Percentiles rank a stretch among this genome's conserved stretches.
phyloP scores from a whole-genome alignment of 2,113 vertebrate genomes.

The Cyanistes caeruleus region DNA sequence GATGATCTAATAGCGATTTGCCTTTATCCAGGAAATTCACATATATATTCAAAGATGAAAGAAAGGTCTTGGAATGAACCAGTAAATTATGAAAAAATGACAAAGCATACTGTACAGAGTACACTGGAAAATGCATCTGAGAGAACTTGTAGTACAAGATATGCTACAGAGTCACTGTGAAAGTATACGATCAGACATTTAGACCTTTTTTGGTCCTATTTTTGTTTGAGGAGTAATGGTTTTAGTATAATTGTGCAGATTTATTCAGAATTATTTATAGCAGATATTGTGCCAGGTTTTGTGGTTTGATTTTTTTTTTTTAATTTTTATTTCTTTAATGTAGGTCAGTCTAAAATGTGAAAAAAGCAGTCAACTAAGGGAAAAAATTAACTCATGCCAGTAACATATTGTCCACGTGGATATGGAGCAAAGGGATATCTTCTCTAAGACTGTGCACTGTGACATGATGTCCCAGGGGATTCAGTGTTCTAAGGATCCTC shows the following conservation, averaged over 20 bases:
- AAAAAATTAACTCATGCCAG: background rate
- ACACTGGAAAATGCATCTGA: background rate
- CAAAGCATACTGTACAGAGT: background rate
- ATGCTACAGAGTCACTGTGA: background rate
- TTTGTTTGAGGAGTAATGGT: background rate
- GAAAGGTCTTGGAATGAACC: background rate
- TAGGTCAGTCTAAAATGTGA: background rate
- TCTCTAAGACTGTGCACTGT: background rate
- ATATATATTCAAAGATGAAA: background rate
- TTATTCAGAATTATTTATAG: background rate
- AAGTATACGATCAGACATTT: rapidly evolving
- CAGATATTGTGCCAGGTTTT: background rate
- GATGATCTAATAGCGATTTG: constrained; percentile 11
- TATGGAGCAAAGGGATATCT: background rate
- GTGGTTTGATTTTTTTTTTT: background rate
- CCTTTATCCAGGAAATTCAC: background rate
- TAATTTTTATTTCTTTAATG: background rate
- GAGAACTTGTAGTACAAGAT: background rate
- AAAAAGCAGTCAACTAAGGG: background rate
- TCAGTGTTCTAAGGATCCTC: background rate
- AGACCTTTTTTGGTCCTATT: background rate
- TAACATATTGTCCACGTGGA: background rate
- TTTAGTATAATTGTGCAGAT: background rate
- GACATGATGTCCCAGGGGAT: background rate
- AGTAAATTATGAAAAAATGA: background rate